A percentile compares a stretch with the other conserved stretches of the same genome.
phyloP scores from a whole-genome alignment of 1,140 invertebrate genomes.

The Drosophila nannoptera region DNA sequence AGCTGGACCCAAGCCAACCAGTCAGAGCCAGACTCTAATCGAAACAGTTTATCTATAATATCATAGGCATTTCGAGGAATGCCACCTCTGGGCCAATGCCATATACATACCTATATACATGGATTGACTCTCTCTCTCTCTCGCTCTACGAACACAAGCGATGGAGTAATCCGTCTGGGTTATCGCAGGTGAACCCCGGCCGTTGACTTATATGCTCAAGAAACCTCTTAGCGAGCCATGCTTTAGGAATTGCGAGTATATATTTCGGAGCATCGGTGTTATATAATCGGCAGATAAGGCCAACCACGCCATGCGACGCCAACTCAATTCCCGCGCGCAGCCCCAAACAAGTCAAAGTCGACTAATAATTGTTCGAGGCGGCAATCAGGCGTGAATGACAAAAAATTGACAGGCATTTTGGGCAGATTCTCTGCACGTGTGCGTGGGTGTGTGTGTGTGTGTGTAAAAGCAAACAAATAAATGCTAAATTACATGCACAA shows the following conservation, averaged over 20 bases:
- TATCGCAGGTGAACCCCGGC: too few species aligned
- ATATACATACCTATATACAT: too few species aligned
- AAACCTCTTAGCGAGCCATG: too few species aligned
- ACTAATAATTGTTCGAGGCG: slow-evolving; percentile 18
- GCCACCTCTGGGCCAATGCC: too few species aligned
- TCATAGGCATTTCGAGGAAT: too few species aligned
- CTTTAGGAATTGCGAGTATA: neutral
- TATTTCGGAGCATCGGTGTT: neutral
- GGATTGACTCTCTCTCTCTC: too few species aligned
- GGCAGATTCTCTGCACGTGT: neutral
- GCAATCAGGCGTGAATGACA: slow-evolving; percentile 2
- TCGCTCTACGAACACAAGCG: too few species aligned
- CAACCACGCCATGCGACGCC: slow-evolving; percentile 9
- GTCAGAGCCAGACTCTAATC: too few species aligned
- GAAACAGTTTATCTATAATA: too few species aligned
- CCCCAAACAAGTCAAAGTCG: slow-evolving; percentile 7
- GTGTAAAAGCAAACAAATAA: slow-evolving; percentile 32
- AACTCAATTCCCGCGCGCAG: slow-evolving; percentile 8
- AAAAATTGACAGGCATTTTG: neutral
- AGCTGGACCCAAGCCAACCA: too few species aligned
- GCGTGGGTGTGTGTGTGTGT: slow-evolving; percentile 11
- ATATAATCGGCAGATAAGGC: slow-evolving; percentile 31
- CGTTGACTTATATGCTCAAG: too few species aligned
- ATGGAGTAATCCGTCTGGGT: too few species aligned
- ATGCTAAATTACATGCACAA: slow-evolving; percentile 39